Evolutionary conservation across 2,888 invertebrate genomes (phyloP), one percentile per base, ranked within the genome.

Genomic region (Neoitamus cyanurus): DNA sequence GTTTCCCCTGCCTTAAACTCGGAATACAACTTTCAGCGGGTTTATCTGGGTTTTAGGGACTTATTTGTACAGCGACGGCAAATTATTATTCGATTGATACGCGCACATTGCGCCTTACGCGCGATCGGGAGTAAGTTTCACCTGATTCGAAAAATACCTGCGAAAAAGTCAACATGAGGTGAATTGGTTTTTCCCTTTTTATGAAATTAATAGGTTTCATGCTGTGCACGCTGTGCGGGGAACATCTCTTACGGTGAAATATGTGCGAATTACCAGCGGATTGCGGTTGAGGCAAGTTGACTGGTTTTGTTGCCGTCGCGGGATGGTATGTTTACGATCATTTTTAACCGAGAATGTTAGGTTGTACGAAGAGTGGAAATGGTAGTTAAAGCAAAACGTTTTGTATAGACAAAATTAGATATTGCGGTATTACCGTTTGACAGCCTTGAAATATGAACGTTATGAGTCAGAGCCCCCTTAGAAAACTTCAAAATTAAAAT

Each of bases 21-120:
- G 84, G 84, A 75, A 84, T 83, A 78, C 85, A 75, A 85, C 85
- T 85, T 85, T 85, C 85, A 84, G 72, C 84, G 83, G 58, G 48
- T 58, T 58, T 77, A 85, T 85, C 85, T 85, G 82, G 85, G 85
- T 85, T 85, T 85, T 85, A 84, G 85, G 85, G 83, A 84, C 85
- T 83, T 85, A 82, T 82, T 80, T 80, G 72, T 85, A 78, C 73
- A 68, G 84, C 80, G 84, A 36, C 69, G 69, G 69, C 36, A 82
- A 82, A 82, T 82, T 69, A 82, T 82, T 37, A 82, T 82, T 69
- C 82, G 25, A 69, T 82, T 82, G 68, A 82, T 69, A 82, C 69
- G 82, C 69, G 25, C 69, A 37, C 82, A 82, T n/a, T 30, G 46
- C 48, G 30, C 48, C 31, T 78, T 58, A 13, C 36, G 31, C n/a